Percentiles rank a stretch among this genome's conserved stretches.
Conservation (phyloP, 1,140 invertebrate species). For the Camponotus pennsylvanicus region DNA sequence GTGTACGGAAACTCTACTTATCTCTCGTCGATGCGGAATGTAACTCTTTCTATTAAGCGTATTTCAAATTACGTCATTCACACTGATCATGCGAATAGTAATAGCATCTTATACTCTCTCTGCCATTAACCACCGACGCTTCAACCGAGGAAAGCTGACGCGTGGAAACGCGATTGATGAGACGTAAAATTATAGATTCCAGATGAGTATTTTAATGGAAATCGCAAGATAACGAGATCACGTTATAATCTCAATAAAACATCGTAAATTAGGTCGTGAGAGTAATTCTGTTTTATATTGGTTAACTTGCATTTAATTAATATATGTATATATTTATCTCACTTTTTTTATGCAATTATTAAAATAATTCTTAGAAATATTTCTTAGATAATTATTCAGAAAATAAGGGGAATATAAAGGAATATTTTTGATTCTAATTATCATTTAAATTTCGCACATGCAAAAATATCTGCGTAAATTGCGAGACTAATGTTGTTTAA, state of each 20-base stretch:
- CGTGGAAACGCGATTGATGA: slow-evolving; percentile 24
- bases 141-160: neutral
- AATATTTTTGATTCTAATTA: neutral
- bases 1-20: slow-evolving; percentile 39
- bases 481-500: neutral
- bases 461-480: neutral
- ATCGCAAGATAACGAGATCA: neutral
- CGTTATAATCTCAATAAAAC: neutral
- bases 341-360: neutral
- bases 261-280: neutral
- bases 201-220: neutral
- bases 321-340: neutral
- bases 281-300: neutral
- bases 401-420: neutral
- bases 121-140: slow-evolving; percentile 20
- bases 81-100: slow-evolving; percentile 18
- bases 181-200: slow-evolving; percentile 9
- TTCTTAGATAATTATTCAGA: neutral
- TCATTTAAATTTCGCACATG: neutral
- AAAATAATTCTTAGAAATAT: neutral
- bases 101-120: slow-evolving; percentile 31
- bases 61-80: slow-evolving; percentile 43
- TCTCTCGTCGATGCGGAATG: slow-evolving; percentile 31
- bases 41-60: slow-evolving; percentile 41
- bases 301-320: neutral